Percentiles rank a stretch among this genome's conserved stretches.
Conservation (phyloP, 2,888 invertebrate species). For the Thysanoteuthis rhombus region DNA sequence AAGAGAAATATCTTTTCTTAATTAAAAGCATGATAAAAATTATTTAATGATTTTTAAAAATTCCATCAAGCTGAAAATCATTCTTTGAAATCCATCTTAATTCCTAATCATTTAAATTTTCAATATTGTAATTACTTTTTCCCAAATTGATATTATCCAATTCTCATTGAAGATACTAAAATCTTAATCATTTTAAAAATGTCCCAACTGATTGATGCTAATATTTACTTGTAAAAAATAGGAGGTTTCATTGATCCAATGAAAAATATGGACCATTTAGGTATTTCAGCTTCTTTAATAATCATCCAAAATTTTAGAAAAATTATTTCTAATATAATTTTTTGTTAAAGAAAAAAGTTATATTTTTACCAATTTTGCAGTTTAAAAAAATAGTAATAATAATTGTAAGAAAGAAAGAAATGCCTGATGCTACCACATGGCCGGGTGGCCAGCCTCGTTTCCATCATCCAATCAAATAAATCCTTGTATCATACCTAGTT, state of each 20-base stretch:
- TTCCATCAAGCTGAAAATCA: too few relatives aligned
- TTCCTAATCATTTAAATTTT: too few relatives aligned
- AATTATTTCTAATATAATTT: neutral
- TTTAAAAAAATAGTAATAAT: too few relatives aligned
- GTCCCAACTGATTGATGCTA: too few relatives aligned
- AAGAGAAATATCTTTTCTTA: too few relatives aligned
- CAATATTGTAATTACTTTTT: too few relatives aligned
- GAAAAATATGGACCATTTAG: neutral
- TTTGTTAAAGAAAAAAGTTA: neutral
- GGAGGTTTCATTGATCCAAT: neutral
- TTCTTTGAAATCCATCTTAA: too few relatives aligned
- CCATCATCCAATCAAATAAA: slow-evolving; percentile 29
- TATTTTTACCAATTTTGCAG: neutral
- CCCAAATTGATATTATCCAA: too few relatives aligned
- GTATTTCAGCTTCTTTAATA: neutral
- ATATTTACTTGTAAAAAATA: neutral
- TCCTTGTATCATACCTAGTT: slow-evolving; percentile 21
- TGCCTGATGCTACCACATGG: slow-evolving; percentile 15
- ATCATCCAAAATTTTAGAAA: neutral
- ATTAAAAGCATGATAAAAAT: too few relatives aligned
- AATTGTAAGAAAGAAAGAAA: neutral
- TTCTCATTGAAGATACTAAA: too few relatives aligned
- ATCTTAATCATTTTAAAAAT: too few relatives aligned
- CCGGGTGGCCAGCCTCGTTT: slow-evolving; percentile 28
- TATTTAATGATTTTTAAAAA: too few relatives aligned